Conservation (phyloP, 1,140 invertebrate species). For the Bombus balteatus region DNA sequence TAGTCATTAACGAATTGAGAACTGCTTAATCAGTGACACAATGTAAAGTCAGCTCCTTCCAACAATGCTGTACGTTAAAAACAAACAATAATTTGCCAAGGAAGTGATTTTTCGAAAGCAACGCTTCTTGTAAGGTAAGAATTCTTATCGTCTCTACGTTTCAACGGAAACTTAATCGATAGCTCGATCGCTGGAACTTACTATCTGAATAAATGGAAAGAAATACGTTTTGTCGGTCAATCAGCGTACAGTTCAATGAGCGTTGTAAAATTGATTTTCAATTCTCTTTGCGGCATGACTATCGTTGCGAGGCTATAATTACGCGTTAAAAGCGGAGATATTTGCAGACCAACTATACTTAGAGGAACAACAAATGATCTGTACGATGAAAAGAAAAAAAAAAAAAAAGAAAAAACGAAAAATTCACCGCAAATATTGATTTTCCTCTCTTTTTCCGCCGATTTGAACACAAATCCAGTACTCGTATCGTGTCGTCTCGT, state of each 20-base stretch:
- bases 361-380: conserved; percentile 32
- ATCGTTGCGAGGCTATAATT: conserved; percentile 32
- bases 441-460: background rate
- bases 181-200: background rate
- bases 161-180: background rate
- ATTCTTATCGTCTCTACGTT: background rate
- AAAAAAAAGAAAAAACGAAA: background rate
- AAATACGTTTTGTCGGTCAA: conserved; percentile 31
- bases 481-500: background rate
- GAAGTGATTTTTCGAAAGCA: background rate
- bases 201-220: conserved; percentile 6
- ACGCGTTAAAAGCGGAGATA: conserved; percentile 42
- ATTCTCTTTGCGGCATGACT: conserved; percentile 21
- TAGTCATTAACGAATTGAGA: background rate
- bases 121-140: background rate
- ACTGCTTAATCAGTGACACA: background rate
- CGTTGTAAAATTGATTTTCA: conserved; percentile 44
- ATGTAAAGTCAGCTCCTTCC: background rate
- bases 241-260: conserved; percentile 26
- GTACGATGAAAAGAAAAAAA: background rate
- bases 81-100: background rate
- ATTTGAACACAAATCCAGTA: background rate
- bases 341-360: conserved; percentile 43
- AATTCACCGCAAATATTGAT: background rate
- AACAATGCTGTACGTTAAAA: background rate